phyloP scores from a whole-genome alignment of 2,797 vertebrate species.

The Emydoidea blandingii region DNA sequence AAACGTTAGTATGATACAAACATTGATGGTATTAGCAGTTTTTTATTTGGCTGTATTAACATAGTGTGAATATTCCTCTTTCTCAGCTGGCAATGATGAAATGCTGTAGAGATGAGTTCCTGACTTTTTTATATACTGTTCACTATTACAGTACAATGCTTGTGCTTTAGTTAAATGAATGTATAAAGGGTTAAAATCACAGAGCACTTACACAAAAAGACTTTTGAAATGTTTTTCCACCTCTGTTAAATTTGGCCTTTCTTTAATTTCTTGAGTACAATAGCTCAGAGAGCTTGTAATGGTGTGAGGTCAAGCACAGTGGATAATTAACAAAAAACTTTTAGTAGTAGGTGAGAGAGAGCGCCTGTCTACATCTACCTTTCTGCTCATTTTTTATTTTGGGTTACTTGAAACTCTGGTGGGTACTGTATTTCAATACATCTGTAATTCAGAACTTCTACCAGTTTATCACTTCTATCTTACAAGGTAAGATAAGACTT shows the following conservation, averaged over 20 bases:
- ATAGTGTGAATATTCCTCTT: not conserved
- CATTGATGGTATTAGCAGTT: not conserved
- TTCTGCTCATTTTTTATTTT: not conserved
- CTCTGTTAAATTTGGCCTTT: not conserved
- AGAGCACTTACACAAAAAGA: not conserved
- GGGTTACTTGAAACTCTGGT: not conserved
- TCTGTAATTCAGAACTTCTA: not conserved
- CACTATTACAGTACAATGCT: not conserved
- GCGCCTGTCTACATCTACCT: not conserved
- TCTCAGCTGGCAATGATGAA: not conserved
- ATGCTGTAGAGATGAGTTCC: not conserved
- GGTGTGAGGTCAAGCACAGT: not conserved
- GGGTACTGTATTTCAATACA: not conserved
- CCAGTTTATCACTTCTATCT: not conserved
- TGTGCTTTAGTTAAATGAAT: not conserved
- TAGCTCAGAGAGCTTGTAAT: not conserved
- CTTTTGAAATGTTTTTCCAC: not conserved
- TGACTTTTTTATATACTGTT: not conserved
- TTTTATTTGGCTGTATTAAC: not conserved
- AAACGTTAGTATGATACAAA: not conserved
- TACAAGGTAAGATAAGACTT: not conserved
- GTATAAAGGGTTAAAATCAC: not conserved
- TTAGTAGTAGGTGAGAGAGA: not conserved
- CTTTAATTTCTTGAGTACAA: not conserved
- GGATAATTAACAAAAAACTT: not conserved